Conservation (phyloP, 2,888 invertebrate genomes). For the Cosmia trapezina region DNA sequence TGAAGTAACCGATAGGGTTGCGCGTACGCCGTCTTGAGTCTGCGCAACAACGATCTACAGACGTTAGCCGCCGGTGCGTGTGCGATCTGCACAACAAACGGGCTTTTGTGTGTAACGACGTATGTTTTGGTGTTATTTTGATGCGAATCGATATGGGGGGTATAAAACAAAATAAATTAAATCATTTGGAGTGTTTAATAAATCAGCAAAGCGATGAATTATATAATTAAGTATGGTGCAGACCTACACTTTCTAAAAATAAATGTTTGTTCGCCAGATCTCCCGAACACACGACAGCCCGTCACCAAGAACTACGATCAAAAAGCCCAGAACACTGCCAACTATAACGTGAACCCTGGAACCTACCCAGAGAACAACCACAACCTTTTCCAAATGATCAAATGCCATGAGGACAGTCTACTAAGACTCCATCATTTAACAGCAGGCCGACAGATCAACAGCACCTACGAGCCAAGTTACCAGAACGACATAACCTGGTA, state of each 20-base stretch:
- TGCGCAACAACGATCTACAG: slow-evolving; percentile 72
- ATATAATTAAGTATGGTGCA: too few species aligned
- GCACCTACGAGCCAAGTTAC: slow-evolving; percentile 79
- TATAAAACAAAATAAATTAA: not conserved
- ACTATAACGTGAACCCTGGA: slow-evolving; percentile 74
- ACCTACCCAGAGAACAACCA: slow-evolving; percentile 82
- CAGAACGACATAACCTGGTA: slow-evolving; percentile 86
- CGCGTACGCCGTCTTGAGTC: slow-evolving; percentile 68
- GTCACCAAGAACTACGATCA: slow-evolving; percentile 76
- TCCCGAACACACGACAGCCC: slow-evolving; percentile 66
- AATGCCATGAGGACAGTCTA: slow-evolving; percentile 87
- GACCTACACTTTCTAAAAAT: too few species aligned
- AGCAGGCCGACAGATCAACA: slow-evolving; percentile 83
- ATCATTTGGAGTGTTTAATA: not conserved
- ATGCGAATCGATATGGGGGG: slow-evolving; percentile 21
- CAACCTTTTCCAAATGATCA: slow-evolving; percentile 88
- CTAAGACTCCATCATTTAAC: slow-evolving; percentile 86
- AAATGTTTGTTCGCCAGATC: slow-evolving; percentile 67
- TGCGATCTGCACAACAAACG: slow-evolving; percentile 51
- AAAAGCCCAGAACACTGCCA: slow-evolving; percentile 72
- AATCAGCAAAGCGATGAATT: too few species aligned
- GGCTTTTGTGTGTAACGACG: slow-evolving; percentile 48
- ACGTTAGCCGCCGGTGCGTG: slow-evolving; percentile 68
- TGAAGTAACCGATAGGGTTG: slow-evolving; percentile 82
- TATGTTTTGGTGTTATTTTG: slow-evolving; percentile 55